These are phyloP conservation scores for Leuciscus idus DNA, from an alignment of 2,113 vertebrate species.

Conservation along the genomic window DNA sequence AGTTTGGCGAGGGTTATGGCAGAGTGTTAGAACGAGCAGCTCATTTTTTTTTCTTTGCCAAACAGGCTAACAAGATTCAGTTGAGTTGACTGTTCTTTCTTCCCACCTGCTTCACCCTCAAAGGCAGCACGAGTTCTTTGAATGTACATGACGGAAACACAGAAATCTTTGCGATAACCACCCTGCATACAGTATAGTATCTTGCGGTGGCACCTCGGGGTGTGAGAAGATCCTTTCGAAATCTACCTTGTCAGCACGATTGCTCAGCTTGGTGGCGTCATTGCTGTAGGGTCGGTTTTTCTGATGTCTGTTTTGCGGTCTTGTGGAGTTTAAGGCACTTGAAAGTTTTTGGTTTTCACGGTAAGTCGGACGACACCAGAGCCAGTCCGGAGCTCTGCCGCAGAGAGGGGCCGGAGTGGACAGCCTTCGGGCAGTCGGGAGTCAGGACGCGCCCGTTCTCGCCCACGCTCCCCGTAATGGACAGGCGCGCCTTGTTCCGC, in stretches of 20 bases:
- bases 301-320: constrained; percentile 52
- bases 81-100: constrained; percentile 55
- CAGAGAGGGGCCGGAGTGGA: constrained; percentile 91
- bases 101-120: constrained; percentile 51
- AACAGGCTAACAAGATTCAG: constrained; percentile 66
- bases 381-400: constrained; percentile 97
- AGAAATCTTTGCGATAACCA: constrained; percentile 43
- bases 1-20: constrained; percentile 73
- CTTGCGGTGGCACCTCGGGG: constrained; percentile 37
- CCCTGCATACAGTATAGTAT: neutral
- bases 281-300: constrained; percentile 52
- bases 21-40: constrained; percentile 78
- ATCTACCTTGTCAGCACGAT: constrained; percentile 13
- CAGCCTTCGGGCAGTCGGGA: constrained; percentile 96
- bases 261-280: constrained; percentile 43
- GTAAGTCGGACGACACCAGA: constrained; percentile 97
- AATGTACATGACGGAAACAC: constrained; percentile 21
- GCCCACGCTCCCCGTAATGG: constrained; percentile 97
- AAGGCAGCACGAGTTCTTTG: constrained; percentile 35
- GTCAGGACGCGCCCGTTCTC: constrained; percentile 96
- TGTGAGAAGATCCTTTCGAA: constrained; percentile 5
- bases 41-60: constrained; percentile 65
- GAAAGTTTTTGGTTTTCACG: constrained; percentile 97
- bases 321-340: constrained; percentile 90
- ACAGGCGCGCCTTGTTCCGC: constrained; percentile 99